Evolutionary conservation across 2,113 vertebrate genomes (phyloP).

Genomic region (Oncorhynchus nerka): DNA sequence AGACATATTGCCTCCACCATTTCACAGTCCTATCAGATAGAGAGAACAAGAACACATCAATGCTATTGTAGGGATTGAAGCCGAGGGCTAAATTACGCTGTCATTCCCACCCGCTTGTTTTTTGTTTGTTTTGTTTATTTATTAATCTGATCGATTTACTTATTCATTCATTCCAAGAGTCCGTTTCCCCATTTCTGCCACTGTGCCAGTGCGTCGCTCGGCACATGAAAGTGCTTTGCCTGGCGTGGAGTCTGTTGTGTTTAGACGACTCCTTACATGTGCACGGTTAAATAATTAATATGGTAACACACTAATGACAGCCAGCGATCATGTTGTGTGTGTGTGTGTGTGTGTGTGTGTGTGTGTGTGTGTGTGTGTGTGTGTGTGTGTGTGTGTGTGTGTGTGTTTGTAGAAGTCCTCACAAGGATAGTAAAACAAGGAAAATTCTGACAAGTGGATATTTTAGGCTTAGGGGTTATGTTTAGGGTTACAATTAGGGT

Average conservation of each 20-base stretch:
- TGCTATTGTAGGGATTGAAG: conserved; percentile 70
- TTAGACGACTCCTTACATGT: conserved; percentile 76
- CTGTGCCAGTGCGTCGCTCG: conserved; percentile 61
- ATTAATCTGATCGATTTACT: conserved; percentile 66
- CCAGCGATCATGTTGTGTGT: conserved; percentile 69
- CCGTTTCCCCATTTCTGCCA: conserved; percentile 66
- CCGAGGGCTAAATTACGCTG: conserved; percentile 64
- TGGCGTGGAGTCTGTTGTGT: conserved; percentile 73
- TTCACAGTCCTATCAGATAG: conserved; percentile 52
- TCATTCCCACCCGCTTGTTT: conserved; percentile 55
- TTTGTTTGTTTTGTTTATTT: conserved; percentile 73
- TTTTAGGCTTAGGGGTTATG: too few relatives aligned
- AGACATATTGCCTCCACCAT: conserved; percentile 66
- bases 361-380: too few relatives aligned
- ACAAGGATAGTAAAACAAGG: too few relatives aligned
- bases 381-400: too few relatives aligned
- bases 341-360: too few relatives aligned
- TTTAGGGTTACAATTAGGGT: too few relatives aligned
- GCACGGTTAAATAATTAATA: conserved; percentile 77
- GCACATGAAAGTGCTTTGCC: conserved; percentile 72
- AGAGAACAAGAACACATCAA: conserved; percentile 63
- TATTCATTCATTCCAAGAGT: conserved; percentile 72
- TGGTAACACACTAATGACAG: conserved; percentile 76
- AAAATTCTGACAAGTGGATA: too few relatives aligned
- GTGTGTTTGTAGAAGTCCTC: too few relatives aligned